Conservation (phyloP, 2,797 vertebrate genomes). For the Sphenodon punctatus region DNA sequence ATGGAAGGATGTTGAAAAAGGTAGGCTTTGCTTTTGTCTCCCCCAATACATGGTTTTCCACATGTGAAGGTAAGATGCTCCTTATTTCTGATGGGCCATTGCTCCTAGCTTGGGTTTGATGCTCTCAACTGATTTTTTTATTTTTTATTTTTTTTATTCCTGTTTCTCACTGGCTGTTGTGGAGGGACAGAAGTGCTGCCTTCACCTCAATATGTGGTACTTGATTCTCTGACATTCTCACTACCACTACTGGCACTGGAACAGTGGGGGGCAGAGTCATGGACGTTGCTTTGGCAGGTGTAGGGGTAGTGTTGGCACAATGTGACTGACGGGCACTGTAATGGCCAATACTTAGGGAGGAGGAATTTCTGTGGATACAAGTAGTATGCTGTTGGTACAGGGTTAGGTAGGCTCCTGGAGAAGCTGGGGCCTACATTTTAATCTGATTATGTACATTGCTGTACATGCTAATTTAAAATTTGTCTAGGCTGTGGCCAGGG, state of each 20-base stretch:
- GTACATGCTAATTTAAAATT: constrained; percentile 33
- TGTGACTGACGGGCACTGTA: background rate
- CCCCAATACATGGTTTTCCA: constrained; percentile 43
- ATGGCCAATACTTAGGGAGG: background rate
- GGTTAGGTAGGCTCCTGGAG: background rate
- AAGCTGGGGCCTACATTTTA: constrained; percentile 39
- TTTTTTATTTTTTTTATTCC: too few species aligned
- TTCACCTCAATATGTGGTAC: too few species aligned
- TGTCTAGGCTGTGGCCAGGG: constrained; percentile 35
- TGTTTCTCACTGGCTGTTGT: constrained; percentile 61
- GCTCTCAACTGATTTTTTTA: constrained; percentile 64
- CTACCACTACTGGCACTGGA: background rate
- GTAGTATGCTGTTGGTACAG: background rate
- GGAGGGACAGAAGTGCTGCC: constrained; percentile 45
- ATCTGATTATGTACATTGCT: background rate
- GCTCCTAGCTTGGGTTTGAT: constrained; percentile 64
- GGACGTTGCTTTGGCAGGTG: background rate
- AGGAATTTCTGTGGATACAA: background rate
- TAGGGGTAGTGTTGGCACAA: background rate
- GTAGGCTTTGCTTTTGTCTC: background rate
- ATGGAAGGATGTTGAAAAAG: background rate
- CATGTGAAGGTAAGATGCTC: constrained; percentile 32
- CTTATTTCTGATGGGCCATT: constrained; percentile 67
- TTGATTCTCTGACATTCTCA: background rate
- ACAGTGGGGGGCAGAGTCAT: background rate